These are phyloP conservation scores for Oncorhynchus mykiss DNA, from an alignment of 2,113 vertebrate species.

Conservation along the genomic window DNA sequence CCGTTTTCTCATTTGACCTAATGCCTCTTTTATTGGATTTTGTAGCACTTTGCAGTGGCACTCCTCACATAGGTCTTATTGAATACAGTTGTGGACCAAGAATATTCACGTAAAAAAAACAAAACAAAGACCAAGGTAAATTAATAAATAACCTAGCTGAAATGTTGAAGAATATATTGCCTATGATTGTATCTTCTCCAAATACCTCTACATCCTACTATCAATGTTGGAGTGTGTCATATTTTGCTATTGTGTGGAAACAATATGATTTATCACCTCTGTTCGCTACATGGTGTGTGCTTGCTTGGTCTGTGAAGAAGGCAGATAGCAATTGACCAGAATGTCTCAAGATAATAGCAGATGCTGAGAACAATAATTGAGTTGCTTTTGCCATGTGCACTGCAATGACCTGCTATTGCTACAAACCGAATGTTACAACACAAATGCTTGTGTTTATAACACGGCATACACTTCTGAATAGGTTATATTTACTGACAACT, in stretches of 20 bases:
- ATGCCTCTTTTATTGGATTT: conserved; percentile 10
- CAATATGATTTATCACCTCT: conserved; percentile 25
- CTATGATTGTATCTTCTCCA: not conserved
- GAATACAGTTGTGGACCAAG: not conserved
- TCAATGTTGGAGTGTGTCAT: not conserved
- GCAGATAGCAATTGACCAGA: not conserved
- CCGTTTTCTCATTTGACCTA: conserved; percentile 23
- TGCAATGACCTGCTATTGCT: conserved; percentile 2
- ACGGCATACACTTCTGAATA: not conserved
- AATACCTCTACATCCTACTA: not conserved
- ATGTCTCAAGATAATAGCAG: not conserved
- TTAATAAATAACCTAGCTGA: not conserved
- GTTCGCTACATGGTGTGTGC: conserved; percentile 15
- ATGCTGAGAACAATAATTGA: conserved; percentile 21
- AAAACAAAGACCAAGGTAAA: not conserved
- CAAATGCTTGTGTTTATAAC: not conserved
- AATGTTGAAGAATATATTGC: not conserved
- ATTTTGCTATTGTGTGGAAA: conserved; percentile 9
- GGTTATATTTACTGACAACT: not conserved
- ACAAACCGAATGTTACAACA: not conserved
- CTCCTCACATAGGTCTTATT: not conserved
- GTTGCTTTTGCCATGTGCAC: conserved; percentile 23
- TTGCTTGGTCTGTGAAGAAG: conserved; percentile 10
- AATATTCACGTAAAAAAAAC: not conserved
- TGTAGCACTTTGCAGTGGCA: conserved; percentile 11